Conservation (phyloP, 2,797 vertebrate species). For the Gobio occitaniae region DNA sequence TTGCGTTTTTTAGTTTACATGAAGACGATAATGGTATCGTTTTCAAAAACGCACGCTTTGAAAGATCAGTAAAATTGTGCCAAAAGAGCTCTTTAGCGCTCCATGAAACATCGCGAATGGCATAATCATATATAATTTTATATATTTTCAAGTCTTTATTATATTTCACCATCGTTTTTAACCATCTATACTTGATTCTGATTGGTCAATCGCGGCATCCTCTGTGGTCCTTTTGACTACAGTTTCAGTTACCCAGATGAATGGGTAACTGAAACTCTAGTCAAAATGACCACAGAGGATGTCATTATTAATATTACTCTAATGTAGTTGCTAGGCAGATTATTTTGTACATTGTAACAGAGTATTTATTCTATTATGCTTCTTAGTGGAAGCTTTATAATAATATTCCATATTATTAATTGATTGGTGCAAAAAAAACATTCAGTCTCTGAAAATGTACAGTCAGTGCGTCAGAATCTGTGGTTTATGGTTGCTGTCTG, state of each 20-base stretch:
- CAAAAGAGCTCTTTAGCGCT: too few species aligned
- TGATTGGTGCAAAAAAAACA: background rate
- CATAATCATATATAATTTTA: too few species aligned
- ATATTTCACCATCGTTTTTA: too few species aligned
- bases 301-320: background rate
- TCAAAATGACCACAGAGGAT: background rate
- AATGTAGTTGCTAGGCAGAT: background rate
- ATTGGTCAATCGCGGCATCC: background rate
- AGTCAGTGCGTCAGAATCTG: background rate
- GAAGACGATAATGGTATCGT: too few species aligned
- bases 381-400: background rate
- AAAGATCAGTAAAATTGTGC: too few species aligned
- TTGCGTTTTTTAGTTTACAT: too few species aligned
- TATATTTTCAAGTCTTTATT: too few species aligned
- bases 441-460: slow-evolving; percentile 8
- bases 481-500: slow-evolving; percentile 8
- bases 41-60: too few species aligned
- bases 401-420: background rate
- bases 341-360: background rate
- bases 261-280: background rate
- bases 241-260: too few species aligned
- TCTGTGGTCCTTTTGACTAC: too few species aligned
- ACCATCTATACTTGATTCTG: background rate
- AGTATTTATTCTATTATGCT: background rate
- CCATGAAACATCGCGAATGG: too few species aligned